These are phyloP conservation scores for Dinomys branickii DNA, from an alignment of 2,113 vertebrate genomes.

Conservation along the genomic window DNA sequence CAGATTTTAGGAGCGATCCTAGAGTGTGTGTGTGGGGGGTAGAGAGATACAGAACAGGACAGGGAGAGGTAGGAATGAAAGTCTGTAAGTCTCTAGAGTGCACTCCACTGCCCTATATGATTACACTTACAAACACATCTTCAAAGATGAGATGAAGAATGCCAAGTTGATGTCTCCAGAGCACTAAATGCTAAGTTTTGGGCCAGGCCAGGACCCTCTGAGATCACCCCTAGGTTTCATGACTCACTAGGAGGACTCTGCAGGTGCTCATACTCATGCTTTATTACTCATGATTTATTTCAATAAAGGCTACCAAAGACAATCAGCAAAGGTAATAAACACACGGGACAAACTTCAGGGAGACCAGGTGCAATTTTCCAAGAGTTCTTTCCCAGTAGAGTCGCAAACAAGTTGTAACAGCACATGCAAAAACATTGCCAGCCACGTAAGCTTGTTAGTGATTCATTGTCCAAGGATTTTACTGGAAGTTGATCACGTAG, in stretches of 20 bases:
- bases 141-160: not conserved
- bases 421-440: not conserved
- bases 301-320: not conserved
- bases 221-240: not conserved
- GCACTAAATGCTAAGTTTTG: not conserved
- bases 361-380: not conserved
- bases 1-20: not conserved
- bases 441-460: not conserved
- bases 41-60: not conserved
- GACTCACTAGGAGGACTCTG: not conserved
- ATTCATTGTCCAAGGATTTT: not conserved
- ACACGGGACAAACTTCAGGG: not conserved
- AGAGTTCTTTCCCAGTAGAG: not conserved
- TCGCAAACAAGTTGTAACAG: slow-evolving; percentile 20
- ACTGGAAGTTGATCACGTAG: not conserved
- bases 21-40: not conserved
- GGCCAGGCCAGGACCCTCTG: not conserved
- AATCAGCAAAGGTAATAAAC: not conserved
- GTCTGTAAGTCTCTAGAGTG: not conserved
- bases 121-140: not conserved
- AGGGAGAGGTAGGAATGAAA: not conserved
- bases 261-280: not conserved
- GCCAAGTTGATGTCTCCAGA: not conserved
- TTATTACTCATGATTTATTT: not conserved
- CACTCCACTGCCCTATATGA: not conserved